These are phyloP conservation scores for Drosophila varians DNA, from an alignment of 1,140 invertebrate genomes.

Conservation along the genomic window DNA sequence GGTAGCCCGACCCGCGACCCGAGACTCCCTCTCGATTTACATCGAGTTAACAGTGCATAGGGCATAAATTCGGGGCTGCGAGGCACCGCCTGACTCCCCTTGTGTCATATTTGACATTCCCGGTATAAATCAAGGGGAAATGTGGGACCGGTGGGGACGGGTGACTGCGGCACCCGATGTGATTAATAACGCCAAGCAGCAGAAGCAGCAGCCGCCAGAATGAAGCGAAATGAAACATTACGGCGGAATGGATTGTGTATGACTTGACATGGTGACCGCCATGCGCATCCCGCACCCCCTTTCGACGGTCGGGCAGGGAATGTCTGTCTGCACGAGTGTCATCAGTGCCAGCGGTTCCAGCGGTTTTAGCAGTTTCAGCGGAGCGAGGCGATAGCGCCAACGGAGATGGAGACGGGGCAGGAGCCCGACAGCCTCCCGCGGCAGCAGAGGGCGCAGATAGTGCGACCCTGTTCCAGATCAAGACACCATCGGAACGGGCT, in stretches of 20 bases:
- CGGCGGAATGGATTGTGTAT: slow-evolving; percentile 71
- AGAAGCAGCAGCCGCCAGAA: slow-evolving; percentile 28
- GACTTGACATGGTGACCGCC: slow-evolving; percentile 68
- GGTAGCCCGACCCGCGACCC: slow-evolving; percentile 10
- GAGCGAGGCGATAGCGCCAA: slow-evolving; percentile 64
- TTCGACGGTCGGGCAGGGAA: slow-evolving; percentile 15
- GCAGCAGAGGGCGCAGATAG: slow-evolving; percentile 6
- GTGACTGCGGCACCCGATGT: slow-evolving; percentile 44
- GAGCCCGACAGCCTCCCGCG: not conserved
- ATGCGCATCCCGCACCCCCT: slow-evolving; percentile 48
- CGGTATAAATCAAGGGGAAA: slow-evolving; percentile 71
- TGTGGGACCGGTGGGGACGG: slow-evolving; percentile 24
- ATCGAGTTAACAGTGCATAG: slow-evolving; percentile 66
- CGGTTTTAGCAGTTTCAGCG: slow-evolving; percentile 1
- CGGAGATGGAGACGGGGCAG: slow-evolving; percentile 27
- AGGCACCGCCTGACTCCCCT: not conserved
- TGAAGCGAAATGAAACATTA: slow-evolving; percentile 77
- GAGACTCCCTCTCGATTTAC: slow-evolving; percentile 47
- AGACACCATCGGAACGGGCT: slow-evolving; percentile 5
- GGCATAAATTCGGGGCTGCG: slow-evolving; percentile 57
- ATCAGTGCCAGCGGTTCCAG: slow-evolving; percentile 3
- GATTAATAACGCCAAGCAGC: slow-evolving; percentile 71
- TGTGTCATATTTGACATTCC: slow-evolving; percentile 77
- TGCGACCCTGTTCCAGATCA: slow-evolving; percentile 7
- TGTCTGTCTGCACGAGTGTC: slow-evolving; percentile 28